These are phyloP conservation scores for Aramus guarauna DNA, from an alignment of 2,113 vertebrate species.

Conservation along the genomic window DNA sequence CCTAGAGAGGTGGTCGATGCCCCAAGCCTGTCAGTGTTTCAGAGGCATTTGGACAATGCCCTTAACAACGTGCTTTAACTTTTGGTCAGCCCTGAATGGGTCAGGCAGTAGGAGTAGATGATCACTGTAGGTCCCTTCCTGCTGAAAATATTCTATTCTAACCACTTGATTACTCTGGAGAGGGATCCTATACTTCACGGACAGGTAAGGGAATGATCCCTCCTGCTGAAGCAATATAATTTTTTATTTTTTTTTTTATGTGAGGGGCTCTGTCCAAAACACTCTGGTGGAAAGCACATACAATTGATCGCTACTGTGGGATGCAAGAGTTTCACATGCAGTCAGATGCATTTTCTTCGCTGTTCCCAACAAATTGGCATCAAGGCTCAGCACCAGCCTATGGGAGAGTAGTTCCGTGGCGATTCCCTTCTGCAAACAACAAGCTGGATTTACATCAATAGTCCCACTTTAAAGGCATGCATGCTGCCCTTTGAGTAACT, in stretches of 20 bases:
- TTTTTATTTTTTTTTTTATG: background rate
- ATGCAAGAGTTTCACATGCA: rapidly evolving
- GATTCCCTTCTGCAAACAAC: background rate
- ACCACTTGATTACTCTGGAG: background rate
- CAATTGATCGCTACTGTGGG: background rate
- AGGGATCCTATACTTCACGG: background rate
- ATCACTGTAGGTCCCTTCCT: background rate
- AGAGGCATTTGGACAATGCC: background rate
- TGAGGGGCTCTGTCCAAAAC: background rate
- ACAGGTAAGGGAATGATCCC: background rate
- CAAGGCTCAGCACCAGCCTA: background rate
- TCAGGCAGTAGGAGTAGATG: background rate
- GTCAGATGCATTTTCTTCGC: background rate
- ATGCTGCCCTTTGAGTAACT: background rate
- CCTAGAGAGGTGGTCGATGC: rapidly evolving
- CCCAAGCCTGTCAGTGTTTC: background rate
- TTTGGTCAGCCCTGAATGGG: background rate
- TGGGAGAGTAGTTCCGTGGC: rapidly evolving
- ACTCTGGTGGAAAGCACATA: background rate
- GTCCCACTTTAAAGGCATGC: background rate
- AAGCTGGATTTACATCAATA: background rate
- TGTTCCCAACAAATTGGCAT: background rate
- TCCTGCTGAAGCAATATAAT: background rate
- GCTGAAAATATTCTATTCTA: background rate
- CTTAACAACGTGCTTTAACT: background rate